Evolutionary conservation across 1,140 invertebrate species (phyloP).

Genomic region (Platyura marginata): DNA sequence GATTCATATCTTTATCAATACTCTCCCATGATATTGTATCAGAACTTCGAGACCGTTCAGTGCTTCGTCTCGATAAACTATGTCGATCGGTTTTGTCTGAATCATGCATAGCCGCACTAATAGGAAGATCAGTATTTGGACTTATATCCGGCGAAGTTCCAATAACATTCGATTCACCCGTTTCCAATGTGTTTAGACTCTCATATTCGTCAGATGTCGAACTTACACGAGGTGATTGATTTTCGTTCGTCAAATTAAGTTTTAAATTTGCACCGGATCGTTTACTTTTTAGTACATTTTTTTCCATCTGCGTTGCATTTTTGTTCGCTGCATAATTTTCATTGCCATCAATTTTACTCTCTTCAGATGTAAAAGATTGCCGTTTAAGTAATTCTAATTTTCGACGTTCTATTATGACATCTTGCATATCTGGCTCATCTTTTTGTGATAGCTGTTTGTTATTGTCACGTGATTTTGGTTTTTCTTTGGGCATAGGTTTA

Average conservation of each 20-base stretch:
- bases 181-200: conserved; percentile 29
- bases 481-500: not conserved
- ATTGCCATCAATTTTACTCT: conserved; percentile 15
- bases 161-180: conserved; percentile 4
- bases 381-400: conserved; percentile 29
- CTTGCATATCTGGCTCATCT: conserved; percentile 36
- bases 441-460: conserved; percentile 14
- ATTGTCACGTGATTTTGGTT: not conserved
- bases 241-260: conserved; percentile 36
- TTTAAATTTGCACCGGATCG: conserved; percentile 5
- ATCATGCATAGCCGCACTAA: conserved; percentile 15
- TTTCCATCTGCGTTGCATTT: conserved; percentile 19
- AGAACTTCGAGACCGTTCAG: conserved; percentile 42
- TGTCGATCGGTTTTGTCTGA: conserved; percentile 19
- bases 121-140: conserved; percentile 20
- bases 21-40: conserved; percentile 38
- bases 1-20: conserved; percentile 35
- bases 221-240: conserved; percentile 34
- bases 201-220: conserved; percentile 40
- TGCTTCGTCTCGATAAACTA: conserved; percentile 36
- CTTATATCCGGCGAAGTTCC: conserved; percentile 20
- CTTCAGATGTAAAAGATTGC: conserved; percentile 17
- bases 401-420: conserved; percentile 35
- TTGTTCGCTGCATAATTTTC: conserved; percentile 8
- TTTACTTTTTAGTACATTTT: conserved; percentile 7